Evolutionary conservation across 2,113 vertebrate genomes (phyloP).

Genomic region (Eubucco bourcierii): DNA sequence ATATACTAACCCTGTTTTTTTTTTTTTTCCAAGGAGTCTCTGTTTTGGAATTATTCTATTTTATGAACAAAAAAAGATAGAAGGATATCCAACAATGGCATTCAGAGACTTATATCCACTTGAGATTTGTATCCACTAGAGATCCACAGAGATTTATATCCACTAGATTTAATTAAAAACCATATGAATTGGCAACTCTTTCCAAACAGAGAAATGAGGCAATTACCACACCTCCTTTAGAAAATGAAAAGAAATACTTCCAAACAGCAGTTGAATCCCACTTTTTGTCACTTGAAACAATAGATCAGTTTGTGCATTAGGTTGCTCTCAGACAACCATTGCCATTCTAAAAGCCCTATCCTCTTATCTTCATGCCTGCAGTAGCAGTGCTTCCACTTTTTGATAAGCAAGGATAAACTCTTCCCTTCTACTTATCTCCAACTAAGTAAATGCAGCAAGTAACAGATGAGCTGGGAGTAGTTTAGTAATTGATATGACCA

Average conservation of each 20-base stretch:
- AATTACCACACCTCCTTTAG: background rate
- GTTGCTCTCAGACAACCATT: background rate
- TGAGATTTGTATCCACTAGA: conserved; percentile 34
- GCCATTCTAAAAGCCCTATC: background rate
- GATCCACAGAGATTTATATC: conserved; percentile 54
- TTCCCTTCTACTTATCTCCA: background rate
- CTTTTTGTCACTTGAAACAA: background rate
- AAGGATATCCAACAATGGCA: background rate
- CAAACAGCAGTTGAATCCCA: background rate
- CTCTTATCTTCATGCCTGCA: background rate
- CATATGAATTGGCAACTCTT: conserved; percentile 18
- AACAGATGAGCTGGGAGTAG: background rate
- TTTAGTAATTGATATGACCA: background rate
- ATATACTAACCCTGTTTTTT: background rate
- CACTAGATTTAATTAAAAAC: conserved; percentile 28
- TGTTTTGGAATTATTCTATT: conserved; percentile 5
- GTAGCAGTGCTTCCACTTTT: background rate
- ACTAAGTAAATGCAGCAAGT: background rate
- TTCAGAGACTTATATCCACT: conserved; percentile 32
- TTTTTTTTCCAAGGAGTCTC: background rate
- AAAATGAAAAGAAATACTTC: conserved; percentile 30
- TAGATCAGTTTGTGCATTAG: background rate
- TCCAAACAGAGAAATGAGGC: background rate
- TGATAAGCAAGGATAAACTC: background rate
- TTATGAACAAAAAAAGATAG: conserved; percentile 28